Base-by-base conservation (phyloP, 1,140 invertebrate genomes). In the Steinernema feltiae region DNA sequence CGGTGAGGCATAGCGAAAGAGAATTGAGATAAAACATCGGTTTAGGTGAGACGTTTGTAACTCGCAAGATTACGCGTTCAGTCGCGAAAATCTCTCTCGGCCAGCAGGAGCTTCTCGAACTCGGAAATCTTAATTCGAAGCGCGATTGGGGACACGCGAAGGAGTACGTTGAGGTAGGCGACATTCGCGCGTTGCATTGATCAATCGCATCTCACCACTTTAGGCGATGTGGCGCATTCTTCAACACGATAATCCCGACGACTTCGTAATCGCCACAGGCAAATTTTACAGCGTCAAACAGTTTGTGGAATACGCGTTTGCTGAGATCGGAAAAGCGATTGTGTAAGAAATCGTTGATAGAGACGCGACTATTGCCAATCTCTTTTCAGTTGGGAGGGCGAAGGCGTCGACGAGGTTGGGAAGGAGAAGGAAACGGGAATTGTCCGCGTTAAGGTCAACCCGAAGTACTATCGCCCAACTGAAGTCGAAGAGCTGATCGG, bases 141-240 rank as follows among this genome's bases (percentile, higher is more conserved):
- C n/a, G n/a, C n/a, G n/a, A n/a, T n/a, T n/a, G n/a, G n/a, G n/a
- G n/a, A n/a, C n/a, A 92, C 89, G 97, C 97, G 0, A 94, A 91
- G 87, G 97, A 99, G 89, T 99, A 98, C 88, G 94, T 99, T 31
- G 93, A 98, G 90, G 93, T 94, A 87, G n/a, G n/a, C n/a, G n/a
- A 79, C 78, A 18, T 24, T 18, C 48, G 31, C 3, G 17, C n/a
- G n/a, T 75, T 0, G 70, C 21, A 2, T 46, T 32, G 21, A 75
- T 21, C 81, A 32, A 48, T 29, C 24, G 2, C 70, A 29, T 30
- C 1, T 35, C 12, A 41, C n/a, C n/a, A n/a, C n/a, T 88, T 2
- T 84, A 95, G 92, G 97, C 95, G 15, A 99, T 99, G 97, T 99
- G 96, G 96, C 87, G 95, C 84, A 99, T 99, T 94, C 88, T 99